Base-by-base conservation (phyloP, 2,888 invertebrate species). In the Lissocephala sabroskyi region DNA sequence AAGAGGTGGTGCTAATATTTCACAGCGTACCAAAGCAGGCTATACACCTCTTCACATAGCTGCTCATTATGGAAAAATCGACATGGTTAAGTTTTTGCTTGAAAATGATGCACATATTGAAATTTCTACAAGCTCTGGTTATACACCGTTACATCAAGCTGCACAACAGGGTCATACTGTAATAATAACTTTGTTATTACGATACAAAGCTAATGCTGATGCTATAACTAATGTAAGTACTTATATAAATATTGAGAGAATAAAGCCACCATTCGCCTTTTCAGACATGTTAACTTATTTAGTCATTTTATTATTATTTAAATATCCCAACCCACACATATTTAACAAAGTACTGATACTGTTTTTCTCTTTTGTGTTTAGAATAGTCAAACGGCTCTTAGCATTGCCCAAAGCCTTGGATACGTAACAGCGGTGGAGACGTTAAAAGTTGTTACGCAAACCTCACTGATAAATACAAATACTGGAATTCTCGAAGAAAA, bases 351-450 rank as follows among this genome's bases (percentile, higher is more conserved):
- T n/a, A 33, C 13, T 6, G 4, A 32, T 6, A n/a, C 14, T 36
- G 13, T 4, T 35, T 35, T 35, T 44, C 4, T 41, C 7, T 19
- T 13, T 39, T 35, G 11, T 30, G 28, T 41, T 16, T 41, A 98
- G 97, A 94, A 92, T 84, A 98, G 98, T 2, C 95, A 98, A 86
- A 98, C 98, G 3, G 95, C 99, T 2, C 89, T 99, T 59, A 95
- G 95, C 44, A 97, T 99, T 74, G 98, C 98, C 17, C 95, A 97
- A 84, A 93, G 95, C 52, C 89, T 99, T 48, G 98, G 98, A 50
- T 99, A 99, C 87, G 96, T 99, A 75, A 97, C 96, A 49, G 98
- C 99, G 0, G 97, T 98, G 53, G 98, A 99, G 84, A 96, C 97
- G 3, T 86, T 99, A 44, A 94, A 97, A 77, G 94, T 95, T 1